Evolutionary conservation across 2,797 vertebrate genomes (phyloP).

Genomic region (Pantherophis alleghaniensis): DNA sequence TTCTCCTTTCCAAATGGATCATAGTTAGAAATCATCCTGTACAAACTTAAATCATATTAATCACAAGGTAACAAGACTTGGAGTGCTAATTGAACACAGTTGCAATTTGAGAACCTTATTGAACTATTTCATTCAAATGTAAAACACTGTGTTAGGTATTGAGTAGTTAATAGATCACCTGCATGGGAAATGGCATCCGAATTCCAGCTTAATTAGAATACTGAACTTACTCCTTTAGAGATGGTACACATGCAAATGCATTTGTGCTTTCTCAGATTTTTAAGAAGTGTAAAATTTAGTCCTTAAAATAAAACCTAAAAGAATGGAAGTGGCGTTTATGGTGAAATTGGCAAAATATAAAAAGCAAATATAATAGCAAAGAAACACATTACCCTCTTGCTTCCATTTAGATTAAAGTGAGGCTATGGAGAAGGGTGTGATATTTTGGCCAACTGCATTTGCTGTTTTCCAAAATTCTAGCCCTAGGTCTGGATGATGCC

Average conservation of each 20-base stretch:
- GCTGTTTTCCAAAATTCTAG: background rate
- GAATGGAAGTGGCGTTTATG: background rate
- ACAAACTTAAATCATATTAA: conserved; percentile 7
- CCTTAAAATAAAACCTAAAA: background rate
- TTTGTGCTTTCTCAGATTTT: background rate
- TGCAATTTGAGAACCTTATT: background rate
- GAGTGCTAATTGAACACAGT: conserved; percentile 2
- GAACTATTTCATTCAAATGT: background rate
- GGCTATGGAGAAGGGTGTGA: background rate
- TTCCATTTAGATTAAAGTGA: background rate
- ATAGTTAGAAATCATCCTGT: background rate
- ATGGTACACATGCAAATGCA: background rate
- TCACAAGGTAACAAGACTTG: background rate
- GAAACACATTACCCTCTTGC: background rate
- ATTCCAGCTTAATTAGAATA: background rate
- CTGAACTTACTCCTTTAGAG: background rate
- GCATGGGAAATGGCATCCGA: background rate
- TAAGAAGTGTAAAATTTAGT: background rate
- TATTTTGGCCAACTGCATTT: background rate
- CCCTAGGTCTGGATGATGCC: background rate
- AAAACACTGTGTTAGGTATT: background rate
- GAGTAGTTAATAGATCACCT: background rate
- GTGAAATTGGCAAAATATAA: background rate
- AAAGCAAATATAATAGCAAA: background rate
- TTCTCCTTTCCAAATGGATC: conserved; percentile 13